Percentiles rank a stretch among this genome's conserved stretches.
These are phyloP conservation scores for Perccottus glenii DNA, from an alignment of 2,113 vertebrate genomes.

Conservation along the genomic window DNA sequence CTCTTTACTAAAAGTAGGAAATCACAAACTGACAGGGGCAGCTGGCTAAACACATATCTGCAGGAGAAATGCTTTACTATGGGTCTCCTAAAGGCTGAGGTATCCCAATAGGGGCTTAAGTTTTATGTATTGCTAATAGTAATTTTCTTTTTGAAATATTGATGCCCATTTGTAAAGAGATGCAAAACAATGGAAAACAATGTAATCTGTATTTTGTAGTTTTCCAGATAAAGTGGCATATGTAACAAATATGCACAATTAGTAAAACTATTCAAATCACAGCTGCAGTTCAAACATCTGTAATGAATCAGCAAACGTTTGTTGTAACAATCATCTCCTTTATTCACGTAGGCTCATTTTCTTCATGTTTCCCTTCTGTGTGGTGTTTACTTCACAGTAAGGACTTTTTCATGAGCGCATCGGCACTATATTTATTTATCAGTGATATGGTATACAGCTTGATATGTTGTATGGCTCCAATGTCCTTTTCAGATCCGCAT, in stretches of 20 bases:
- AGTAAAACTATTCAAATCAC: neutral
- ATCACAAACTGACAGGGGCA: too few species aligned
- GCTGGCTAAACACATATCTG: too few species aligned
- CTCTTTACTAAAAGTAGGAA: too few species aligned
- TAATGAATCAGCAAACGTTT: neutral
- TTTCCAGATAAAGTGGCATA: neutral
- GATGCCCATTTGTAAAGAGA: neutral
- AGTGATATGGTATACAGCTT: slow-evolving; percentile 5
- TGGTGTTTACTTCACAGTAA: slow-evolving; percentile 4
- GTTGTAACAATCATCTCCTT: neutral
- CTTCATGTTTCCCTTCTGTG: neutral
- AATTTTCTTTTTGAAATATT: neutral
- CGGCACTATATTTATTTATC: slow-evolving; percentile 39
- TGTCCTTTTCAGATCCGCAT: slow-evolving; percentile 21
- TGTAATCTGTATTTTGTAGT: neutral
- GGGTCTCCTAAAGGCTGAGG: too few species aligned
- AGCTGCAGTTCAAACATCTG: neutral
- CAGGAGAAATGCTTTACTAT: too few species aligned
- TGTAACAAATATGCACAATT: neutral
- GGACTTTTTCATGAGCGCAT: slow-evolving; percentile 16
- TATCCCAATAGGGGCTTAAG: too few species aligned
- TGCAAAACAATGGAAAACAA: neutral
- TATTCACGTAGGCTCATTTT: too few species aligned
- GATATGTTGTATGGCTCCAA: slow-evolving; percentile 11
- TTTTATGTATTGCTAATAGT: too few species aligned